A percentile compares a stretch with the other conserved stretches of the same genome.
These are phyloP conservation scores for Habrosyne pyritoides DNA, from an alignment of 2,888 invertebrate genomes.

Conservation along the genomic window DNA sequence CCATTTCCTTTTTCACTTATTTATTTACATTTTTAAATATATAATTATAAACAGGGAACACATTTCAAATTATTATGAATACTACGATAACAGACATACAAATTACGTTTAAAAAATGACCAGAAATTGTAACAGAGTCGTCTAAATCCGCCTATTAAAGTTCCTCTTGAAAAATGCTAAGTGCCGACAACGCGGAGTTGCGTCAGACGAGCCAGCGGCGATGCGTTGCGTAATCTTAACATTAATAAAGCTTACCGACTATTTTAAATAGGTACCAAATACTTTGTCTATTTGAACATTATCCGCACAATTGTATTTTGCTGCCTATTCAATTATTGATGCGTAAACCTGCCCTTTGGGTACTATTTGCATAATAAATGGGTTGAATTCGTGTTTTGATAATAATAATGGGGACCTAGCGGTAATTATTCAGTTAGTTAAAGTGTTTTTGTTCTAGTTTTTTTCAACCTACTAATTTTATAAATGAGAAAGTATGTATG, in stretches of 20 bases:
- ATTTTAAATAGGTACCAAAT: conserved; percentile 5
- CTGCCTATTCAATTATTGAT: conserved; percentile 34
- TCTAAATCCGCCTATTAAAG: not conserved
- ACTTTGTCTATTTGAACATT: conserved; percentile 16
- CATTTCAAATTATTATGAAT: no score
- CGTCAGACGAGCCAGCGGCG: not conserved
- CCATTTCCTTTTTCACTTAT: no score
- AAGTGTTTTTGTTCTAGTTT: no score
- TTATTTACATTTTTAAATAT: no score
- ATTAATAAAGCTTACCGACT: conserved; percentile 5
- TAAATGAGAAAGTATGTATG: no score
- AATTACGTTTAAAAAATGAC: not conserved
- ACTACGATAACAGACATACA: not conserved
- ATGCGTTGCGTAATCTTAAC: conserved; percentile 1
- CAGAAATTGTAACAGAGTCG: not conserved
- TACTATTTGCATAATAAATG: conserved; percentile 37
- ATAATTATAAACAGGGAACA: no score
- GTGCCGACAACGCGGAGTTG: conserved; percentile 4
- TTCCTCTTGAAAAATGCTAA: not conserved
- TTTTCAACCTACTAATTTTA: no score
- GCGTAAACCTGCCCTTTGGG: conserved; percentile 30
- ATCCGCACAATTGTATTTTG: conserved; percentile 21
- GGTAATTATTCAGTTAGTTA: not conserved
- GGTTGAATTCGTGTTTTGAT: conserved; percentile 11
- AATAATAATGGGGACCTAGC: conserved; percentile 8